Base-by-base conservation (phyloP, 2,113 vertebrate genomes). In the Cryptotis parvus region DNA sequence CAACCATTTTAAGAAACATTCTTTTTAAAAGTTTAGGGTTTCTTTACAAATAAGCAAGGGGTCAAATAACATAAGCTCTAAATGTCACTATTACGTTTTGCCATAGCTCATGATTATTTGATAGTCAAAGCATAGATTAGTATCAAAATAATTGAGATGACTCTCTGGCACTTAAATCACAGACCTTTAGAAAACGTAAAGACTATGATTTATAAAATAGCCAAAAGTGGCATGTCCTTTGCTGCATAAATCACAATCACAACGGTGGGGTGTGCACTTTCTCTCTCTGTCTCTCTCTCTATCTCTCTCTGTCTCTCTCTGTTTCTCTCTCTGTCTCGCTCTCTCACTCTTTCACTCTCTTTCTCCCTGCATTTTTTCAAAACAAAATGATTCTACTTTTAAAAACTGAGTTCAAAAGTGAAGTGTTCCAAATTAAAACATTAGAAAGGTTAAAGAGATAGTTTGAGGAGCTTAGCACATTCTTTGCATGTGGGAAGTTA, bases 41-140 rank as follows among this genome's bases (percentile, higher is more conserved):
- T 86, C 12, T 93, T 87, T 94, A 49, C 27, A 63, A 89, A 89
- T 87, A 81, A 89, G 80, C 11, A 77, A 92, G 27, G 5, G 4
- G 26, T n/a, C 24, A 75, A 58, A 76, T 78, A 82, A 74, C 33
- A 33, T 45, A 55, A 33, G 9, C n/a, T 45, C 41, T n/a, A 58
- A 58, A 20, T 74, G 15, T 6, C 24, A 80, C n/a, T 33, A 69
- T 27, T 65, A 35, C 27, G 26, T 1, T 91, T 31, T 83, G 94
- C 33, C 15, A 72, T 76, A 73, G n/a, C 7, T 86, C 20, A 55
- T 69, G 49, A 75, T 5, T 37, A 18, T 75, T 82, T 55, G 84
- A 9, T 37, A 9, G 22, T 45, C 0, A 0, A 87, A 91, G 61
- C 39, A 69, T 12, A 87, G 18, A 29, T 29, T 83, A 49, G 79